A percentile compares a stretch with the other conserved stretches of the same genome.
Evolutionary conservation across 2,797 vertebrate genomes (phyloP).

Genomic region (Alosa sapidissima): DNA sequence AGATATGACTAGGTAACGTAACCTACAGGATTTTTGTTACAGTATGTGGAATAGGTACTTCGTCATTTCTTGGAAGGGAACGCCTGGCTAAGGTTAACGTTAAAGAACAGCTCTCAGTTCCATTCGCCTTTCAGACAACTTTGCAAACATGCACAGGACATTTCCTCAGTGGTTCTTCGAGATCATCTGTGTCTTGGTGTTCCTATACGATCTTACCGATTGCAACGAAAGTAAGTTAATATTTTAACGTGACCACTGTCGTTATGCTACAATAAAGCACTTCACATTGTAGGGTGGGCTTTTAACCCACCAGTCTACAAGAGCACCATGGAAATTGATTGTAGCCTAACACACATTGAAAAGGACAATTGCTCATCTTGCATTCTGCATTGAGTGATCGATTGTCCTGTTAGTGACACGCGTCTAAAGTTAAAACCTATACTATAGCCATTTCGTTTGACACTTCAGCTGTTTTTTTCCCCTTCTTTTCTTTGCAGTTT

Average conservation of each 20-base stretch:
- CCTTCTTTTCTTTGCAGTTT: neutral
- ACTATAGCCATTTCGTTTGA: neutral
- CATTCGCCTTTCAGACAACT: neutral
- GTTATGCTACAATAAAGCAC: neutral
- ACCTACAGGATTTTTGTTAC: neutral
- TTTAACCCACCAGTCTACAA: neutral
- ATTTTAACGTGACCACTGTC: neutral
- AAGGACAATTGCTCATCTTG: neutral
- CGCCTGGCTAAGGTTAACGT: conserved; percentile 44
- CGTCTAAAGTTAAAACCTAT: neutral
- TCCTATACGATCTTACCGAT: conserved; percentile 38
- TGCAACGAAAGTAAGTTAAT: conserved; percentile 48
- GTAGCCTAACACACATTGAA: neutral
- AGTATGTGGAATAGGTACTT: conserved; percentile 44
- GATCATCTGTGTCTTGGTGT: conserved; percentile 22
- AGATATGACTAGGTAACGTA: conserved; percentile 22
- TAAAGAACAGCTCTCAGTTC: neutral
- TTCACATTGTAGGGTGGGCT: neutral
- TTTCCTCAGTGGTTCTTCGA: conserved; percentile 7
- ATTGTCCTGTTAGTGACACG: neutral
- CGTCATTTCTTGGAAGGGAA: conserved; percentile 43
- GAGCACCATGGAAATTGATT: neutral
- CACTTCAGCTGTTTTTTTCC: neutral
- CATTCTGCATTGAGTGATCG: neutral
- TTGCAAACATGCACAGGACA: conserved; percentile 24